A percentile compares a stretch with the other conserved stretches of the same genome.
Conservation (phyloP, 1,140 invertebrate genomes). For the Cephus cinctus region DNA sequence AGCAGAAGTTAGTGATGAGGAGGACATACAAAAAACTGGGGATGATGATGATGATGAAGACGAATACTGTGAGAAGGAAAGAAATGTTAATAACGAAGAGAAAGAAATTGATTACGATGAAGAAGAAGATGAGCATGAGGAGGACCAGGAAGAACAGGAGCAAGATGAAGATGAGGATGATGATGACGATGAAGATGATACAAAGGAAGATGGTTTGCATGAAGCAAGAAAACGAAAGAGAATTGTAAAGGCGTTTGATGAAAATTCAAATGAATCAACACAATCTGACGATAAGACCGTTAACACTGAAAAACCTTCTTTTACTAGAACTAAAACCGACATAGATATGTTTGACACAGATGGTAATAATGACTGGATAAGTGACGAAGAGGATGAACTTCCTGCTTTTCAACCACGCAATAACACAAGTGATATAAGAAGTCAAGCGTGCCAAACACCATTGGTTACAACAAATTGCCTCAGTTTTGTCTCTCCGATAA, state of each 20-base stretch:
- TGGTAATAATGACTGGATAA: slow-evolving; percentile 13
- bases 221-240: slow-evolving; percentile 24
- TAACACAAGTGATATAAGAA: slow-evolving; percentile 11
- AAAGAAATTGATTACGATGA: slow-evolving; percentile 26
- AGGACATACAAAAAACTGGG: no score
- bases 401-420: slow-evolving; percentile 17
- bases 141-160: slow-evolving; percentile 39
- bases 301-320: background rate
- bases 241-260: slow-evolving; percentile 43
- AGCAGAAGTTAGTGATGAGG: slow-evolving; percentile 42
- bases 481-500: slow-evolving; percentile 40
- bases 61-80: slow-evolving; percentile 33
- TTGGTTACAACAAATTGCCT: slow-evolving; percentile 26
- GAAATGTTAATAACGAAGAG: slow-evolving; percentile 20
- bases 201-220: slow-evolving; percentile 36
- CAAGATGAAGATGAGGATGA: slow-evolving; percentile 32
- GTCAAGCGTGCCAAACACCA: slow-evolving; percentile 31
- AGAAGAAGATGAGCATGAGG: slow-evolving; percentile 41
- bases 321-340: slow-evolving; percentile 20
- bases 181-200: slow-evolving; percentile 37
- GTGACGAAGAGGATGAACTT: slow-evolving; percentile 33
- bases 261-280: slow-evolving; percentile 33
- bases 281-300: slow-evolving; percentile 3
- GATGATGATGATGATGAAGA: slow-evolving; percentile 47
- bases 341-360: slow-evolving; percentile 32